Base-by-base conservation (phyloP, 2,797 vertebrate species). In the Epinephelus malabaricus region DNA sequence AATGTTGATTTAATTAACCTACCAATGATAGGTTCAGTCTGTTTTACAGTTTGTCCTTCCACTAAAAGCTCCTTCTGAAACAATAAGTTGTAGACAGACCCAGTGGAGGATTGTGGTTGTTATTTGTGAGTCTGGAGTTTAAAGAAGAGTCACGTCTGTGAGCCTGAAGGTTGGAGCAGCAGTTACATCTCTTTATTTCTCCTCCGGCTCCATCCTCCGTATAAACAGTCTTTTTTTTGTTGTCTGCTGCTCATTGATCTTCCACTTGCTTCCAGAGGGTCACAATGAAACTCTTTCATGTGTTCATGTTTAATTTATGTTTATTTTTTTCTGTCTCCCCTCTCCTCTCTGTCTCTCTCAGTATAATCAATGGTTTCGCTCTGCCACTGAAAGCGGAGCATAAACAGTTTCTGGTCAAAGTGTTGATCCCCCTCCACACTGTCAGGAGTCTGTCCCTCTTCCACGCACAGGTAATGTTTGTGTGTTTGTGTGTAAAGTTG, bases 311-410 rank as follows among this genome's bases (percentile, higher is more conserved):
- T 81, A 74, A 81, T 81, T 69, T 9, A 63, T 84, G 45, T 73
- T 63, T 11, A 6, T 66, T 69, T 62, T 40, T 72, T 8, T 73
- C n/a, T 27, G 1, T 21, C 21, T 73, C 3, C 64, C 0, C 18
- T 3, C 23, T 3, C 14, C 3, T 11, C 40, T 2, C 47, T 34
- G 14, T 45, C 54, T 62, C 51, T 13, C 18, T 0, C 93, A 99
- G 98, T 97, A 99, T 99, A 97, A 99, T 99, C 97, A 99, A 99
- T 95, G 98, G 98, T 93, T 99, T 99, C 86, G 98, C 98, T 95
- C 97, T 99, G 95, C 98, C 98, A n/a, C 97, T 99, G 88, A 99
- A 99, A 95, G 97, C 98, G 17, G 98, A 99, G 90, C 98, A 99
- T 94, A 99, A 99, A 95, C 98, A 99, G 96, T 99, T 99, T 93